Evolutionary conservation across 2,797 vertebrate species (phyloP), one percentile per base, ranked within the genome.

Genomic region (Ciconia nigra): DNA sequence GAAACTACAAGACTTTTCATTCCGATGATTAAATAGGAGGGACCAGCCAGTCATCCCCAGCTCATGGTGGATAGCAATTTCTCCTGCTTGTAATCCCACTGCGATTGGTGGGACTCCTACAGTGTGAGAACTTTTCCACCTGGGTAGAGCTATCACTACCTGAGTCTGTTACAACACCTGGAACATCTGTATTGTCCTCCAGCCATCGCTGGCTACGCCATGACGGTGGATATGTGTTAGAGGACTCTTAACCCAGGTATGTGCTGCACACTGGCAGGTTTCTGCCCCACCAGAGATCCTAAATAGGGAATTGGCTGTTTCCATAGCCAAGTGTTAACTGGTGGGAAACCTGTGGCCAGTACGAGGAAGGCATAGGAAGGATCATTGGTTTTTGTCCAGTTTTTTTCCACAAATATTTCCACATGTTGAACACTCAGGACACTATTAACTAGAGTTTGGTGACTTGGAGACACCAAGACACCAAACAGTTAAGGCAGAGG

Each of bases 191-290:
- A 54, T 67, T 37, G 7, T 73, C n/a, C 61, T 89, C 31, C 44
- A 49, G 52, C 37, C 4, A 0, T n/a, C 2, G 1, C 47, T 72
- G 33, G 7, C 66, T 66, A 1, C 5, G 6, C 26, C 1, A 0
- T 35, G 42, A 55, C 41, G 51, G 10, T 77, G n/a, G 31, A 21
- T 49, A 13, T 16, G 11, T 44, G 21, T 44, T 35, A 77, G 31
- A 81, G 39, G 70, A 18, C 35, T 39, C 47, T 25, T 57, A 80
- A 46, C 15, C 4, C 9, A 5, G 17, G 2, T 44, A 8, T 9
- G 10, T 59, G 21, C 71, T 70, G 35, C 26, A 44, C 37, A 2
- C 41, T 46, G 29, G 14, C 15, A 44, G 25, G 29, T 73, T 79
- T 82, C 67, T 83, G 37, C n/a, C 44, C 10, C 55, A 29, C 6